Conservation (phyloP, 2,888 invertebrate species). For the Ophonus ardosiacus region DNA sequence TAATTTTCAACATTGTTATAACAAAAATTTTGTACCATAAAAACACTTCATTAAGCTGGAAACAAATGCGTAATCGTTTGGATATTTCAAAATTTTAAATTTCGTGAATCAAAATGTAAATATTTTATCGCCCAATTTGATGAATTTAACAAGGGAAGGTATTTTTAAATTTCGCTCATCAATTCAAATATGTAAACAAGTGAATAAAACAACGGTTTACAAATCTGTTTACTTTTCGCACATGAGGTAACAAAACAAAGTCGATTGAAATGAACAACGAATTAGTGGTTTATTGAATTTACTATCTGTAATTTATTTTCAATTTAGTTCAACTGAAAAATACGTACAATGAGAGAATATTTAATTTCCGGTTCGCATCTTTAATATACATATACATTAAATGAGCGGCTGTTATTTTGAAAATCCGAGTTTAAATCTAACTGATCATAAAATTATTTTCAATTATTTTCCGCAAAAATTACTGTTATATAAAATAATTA, state of each 20-base stretch:
- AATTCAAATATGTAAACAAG: constrained; percentile 9
- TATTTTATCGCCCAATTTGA: constrained; percentile 4
- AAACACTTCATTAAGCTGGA: not conserved
- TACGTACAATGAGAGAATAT: too few species aligned
- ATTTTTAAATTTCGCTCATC: constrained; percentile 10
- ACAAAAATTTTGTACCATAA: not conserved
- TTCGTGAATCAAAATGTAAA: constrained; percentile 11
- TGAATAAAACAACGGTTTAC: constrained; percentile 20
- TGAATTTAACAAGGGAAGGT: constrained; percentile 20
- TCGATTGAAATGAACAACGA: constrained; percentile 33
- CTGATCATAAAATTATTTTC: too few species aligned
- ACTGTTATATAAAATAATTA: too few species aligned
- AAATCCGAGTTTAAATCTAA: too few species aligned
- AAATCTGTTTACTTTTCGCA: constrained; percentile 25
- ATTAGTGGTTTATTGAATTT: constrained; percentile 13
- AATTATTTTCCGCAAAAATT: too few species aligned
- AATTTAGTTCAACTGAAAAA: constrained; percentile 12
- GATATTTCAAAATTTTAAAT: constrained; percentile 4
- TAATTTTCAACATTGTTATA: not conserved
- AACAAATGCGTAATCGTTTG: not conserved
- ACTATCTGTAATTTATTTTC: constrained; percentile 47
- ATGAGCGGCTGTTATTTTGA: too few species aligned
- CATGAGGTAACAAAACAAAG: not conserved
- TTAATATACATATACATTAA: not conserved
- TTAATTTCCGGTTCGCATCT: not conserved